Base-by-base conservation (phyloP, 2,113 vertebrate species). In the Corythornis madagascariensis region DNA sequence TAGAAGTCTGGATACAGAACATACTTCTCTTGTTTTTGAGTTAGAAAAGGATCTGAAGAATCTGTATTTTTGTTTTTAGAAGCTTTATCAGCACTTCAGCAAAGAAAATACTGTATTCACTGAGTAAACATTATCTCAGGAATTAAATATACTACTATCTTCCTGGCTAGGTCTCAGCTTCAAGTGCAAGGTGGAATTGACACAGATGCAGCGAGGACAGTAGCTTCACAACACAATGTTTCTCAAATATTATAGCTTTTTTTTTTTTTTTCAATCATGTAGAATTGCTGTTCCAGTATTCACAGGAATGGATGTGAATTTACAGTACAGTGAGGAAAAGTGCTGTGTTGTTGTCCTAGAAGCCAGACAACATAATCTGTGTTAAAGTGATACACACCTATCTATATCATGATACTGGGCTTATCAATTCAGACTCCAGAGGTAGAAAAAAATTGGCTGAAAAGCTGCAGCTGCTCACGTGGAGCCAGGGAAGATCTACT, bases 1-100 rank as follows among this genome's bases (percentile, higher is more conserved):
- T 53, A 81, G 83, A 92, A 77, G 38, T 71, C 57, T 4, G 4
- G 21, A 82, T 89, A 87, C 91, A 79, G 66, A 89, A 91, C 81
- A 91, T 65, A 75, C 59, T 87, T 75, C 74, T 60, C n/a, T n/a
- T 89, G 74, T 91, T 89, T 93, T 83, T 75, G 80, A 59, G 78
- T 57, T 83, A 70, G 85, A 66, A 93, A 63, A 79, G 24, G 29
- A 84, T 56, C 50, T 52, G 48, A 52, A 52, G 50, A 52, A 26
- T 26, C 50, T 26, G 53, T 84, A 67, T 75, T 88, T 95, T 90
- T 60, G 61, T 8, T 92, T 89, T 90, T 56, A n/a, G 59, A 72
- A 93, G 80, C 83, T 78, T 93, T 86, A 94, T 89, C 84, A 92
- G 87, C 77, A 94, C 21, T 82, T 87, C 52, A 92, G 48, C 77